Evolutionary conservation across 2,888 invertebrate genomes (phyloP), one percentile per base, ranked within the genome.

Genomic region (Mythimna ferrago): DNA sequence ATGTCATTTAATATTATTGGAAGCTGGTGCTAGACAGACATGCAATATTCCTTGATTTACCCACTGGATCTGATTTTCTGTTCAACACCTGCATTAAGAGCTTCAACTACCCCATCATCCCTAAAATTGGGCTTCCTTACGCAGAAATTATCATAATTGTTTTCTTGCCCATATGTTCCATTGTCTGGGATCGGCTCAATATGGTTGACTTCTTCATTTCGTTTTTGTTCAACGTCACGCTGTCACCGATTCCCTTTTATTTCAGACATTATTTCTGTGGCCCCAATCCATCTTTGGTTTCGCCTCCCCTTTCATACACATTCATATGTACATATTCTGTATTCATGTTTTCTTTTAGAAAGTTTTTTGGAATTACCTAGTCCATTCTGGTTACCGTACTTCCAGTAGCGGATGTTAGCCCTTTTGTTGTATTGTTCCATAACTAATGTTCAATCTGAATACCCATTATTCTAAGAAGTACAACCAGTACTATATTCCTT

Each of bases 391-490:
- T 21, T 44, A 65, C 53, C 11, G 19, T n/a, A 35, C 11, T 38
- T 14, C n/a, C 16, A 57, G 14, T 67, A 21, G 60, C 10, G 53
- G 21, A 81, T 66, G 38, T 61, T 65, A 44, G 48, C 48, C 57
- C 38, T 58, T 69, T 81, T 32, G 41, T 53, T 26, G 44, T 76
- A 61, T 65, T 57, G 35, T 65, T 61, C 65, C 54, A 44, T 63
- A 44, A 44, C 61, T 53, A 63, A 61, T 66, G 48, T 61, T 78
- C 16, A 61, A 73, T 80, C 26, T 53, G 56, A 56, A 78, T 78
- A 60, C 60, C 53, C 66, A 78, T 66, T 73, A 70, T 80, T 80
- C 80, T 68, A 51, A 83, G 83, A 80, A 80, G 65, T 64, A 54
- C 70, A 57, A 21, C 41, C 57, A 11, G 74, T 71, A 66, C 56